A percentile compares a stretch with the other conserved stretches of the same genome.
These are phyloP conservation scores for Drosophila barbarae DNA, from an alignment of 2,888 invertebrate species.

Conservation along the genomic window DNA sequence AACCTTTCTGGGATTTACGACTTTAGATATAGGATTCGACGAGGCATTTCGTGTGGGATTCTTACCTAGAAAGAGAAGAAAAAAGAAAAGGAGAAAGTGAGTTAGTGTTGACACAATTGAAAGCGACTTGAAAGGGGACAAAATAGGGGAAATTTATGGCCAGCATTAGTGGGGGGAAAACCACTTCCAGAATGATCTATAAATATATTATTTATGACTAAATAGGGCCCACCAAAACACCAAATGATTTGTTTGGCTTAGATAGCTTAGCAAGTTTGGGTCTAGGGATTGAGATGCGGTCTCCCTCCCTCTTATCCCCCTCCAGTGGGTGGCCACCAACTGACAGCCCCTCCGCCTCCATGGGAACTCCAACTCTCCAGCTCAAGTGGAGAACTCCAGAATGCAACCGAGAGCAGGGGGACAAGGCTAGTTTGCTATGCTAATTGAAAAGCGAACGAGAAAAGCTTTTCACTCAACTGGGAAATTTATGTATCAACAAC, in stretches of 20 bases:
- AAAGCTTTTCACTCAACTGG: conserved; percentile 55
- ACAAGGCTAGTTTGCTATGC: conserved; percentile 63
- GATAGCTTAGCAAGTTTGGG: conserved; percentile 11
- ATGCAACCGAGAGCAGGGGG: neutral
- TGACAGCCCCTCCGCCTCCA: conserved; percentile 17
- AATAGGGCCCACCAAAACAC: conserved; percentile 45
- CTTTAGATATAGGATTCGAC: neutral
- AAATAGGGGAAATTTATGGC: conserved; percentile 50
- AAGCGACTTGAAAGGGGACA: conserved; percentile 2
- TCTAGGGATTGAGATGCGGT: conserved; percentile 43
- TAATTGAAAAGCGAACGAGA: conserved; percentile 64
- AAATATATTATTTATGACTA: conserved; percentile 62
- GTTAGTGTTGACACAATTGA: conserved; percentile 33
- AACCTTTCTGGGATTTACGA: conserved; percentile 35
- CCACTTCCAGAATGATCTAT: conserved; percentile 47
- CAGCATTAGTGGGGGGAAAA: conserved; percentile 9
- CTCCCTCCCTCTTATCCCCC: conserved; percentile 4
- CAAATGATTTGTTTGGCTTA: conserved; percentile 59
- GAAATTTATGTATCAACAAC: conserved; percentile 56
- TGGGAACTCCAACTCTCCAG: conserved; percentile 6
- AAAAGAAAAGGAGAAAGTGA: conserved; percentile 33
- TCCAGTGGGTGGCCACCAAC: conserved; percentile 23
- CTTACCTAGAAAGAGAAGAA: conserved; percentile 62
- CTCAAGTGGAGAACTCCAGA: conserved; percentile 51
- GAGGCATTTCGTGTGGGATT: conserved; percentile 28